phyloP scores from a whole-genome alignment of 2,888 invertebrate species.

The Halocaridina rubra region DNA sequence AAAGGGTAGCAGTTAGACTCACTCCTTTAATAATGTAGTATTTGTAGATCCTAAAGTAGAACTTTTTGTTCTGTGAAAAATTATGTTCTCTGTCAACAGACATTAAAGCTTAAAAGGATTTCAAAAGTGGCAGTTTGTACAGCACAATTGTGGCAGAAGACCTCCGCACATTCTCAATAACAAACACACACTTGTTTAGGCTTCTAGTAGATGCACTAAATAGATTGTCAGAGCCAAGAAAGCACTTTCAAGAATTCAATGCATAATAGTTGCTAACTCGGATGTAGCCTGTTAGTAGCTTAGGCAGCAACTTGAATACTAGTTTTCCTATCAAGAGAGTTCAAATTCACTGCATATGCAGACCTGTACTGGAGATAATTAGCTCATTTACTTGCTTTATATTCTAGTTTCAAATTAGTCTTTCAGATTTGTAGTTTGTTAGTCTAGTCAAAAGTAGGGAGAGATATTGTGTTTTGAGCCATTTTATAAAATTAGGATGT shows the following conservation, averaged over 20 bases:
- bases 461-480: neutral
- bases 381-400: conserved; percentile 26
- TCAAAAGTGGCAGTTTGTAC: conserved; percentile 48
- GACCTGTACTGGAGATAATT: conserved; percentile 23
- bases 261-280: conserved; percentile 56
- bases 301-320: conserved; percentile 25
- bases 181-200: conserved; percentile 53
- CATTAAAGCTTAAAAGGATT: conserved; percentile 16
- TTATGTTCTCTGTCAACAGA: neutral
- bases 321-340: conserved; percentile 40
- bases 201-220: conserved; percentile 40
- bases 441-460: conserved; percentile 28
- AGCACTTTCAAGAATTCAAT: conserved; percentile 42
- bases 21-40: too few species aligned
- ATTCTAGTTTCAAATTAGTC: conserved; percentile 30
- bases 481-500: conserved; percentile 22
- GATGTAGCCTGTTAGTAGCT: conserved; percentile 39
- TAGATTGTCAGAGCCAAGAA: conserved; percentile 34
- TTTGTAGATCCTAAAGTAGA: too few species aligned
- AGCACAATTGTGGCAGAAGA: conserved; percentile 62
- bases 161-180: conserved; percentile 52
- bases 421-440: neutral
- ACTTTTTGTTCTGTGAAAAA: too few species aligned
- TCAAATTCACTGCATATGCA: conserved; percentile 24
- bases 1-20: conserved; percentile 6